phyloP scores from a whole-genome alignment of 2,113 vertebrate genomes.

The Ahaetulla prasina region DNA sequence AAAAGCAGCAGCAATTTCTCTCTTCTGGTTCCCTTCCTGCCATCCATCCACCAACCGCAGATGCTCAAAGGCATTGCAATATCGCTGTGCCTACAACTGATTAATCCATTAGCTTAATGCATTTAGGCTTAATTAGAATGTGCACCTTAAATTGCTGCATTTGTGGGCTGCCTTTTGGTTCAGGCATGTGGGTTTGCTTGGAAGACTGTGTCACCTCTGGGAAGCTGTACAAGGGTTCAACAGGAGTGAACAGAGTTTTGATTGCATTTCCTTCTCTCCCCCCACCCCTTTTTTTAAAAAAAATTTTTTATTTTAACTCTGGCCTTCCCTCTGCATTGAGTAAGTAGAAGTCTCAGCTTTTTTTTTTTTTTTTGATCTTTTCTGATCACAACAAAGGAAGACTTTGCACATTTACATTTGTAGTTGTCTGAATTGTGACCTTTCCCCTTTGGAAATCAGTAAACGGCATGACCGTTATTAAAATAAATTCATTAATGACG shows the following conservation, averaged over 20 bases:
- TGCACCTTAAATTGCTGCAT: too few relatives aligned
- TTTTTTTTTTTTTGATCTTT: neutral
- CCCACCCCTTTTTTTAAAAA: too few relatives aligned
- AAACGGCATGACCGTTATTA: neutral
- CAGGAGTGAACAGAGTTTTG: neutral
- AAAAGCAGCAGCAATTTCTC: neutral
- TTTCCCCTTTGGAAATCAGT: neutral
- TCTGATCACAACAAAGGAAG: neutral
- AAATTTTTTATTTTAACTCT: neutral
- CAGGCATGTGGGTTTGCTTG: neutral
- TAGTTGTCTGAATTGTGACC: neutral
- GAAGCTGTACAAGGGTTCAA: neutral
- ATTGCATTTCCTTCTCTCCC: neutral
- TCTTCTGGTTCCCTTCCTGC: neutral
- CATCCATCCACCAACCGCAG: neutral
- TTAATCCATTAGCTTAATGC: accelerated
- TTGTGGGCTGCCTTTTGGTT: neutral
- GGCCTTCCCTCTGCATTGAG: too few relatives aligned
- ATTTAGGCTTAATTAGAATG: neutral
- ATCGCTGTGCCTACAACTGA: neutral
- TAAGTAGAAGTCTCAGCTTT: neutral
- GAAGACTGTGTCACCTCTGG: neutral
- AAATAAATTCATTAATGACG: neutral
- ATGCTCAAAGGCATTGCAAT: neutral
- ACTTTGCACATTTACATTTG: neutral